Evolutionary conservation across 2,888 invertebrate species (phyloP).

Genomic region (Phania funesta): DNA sequence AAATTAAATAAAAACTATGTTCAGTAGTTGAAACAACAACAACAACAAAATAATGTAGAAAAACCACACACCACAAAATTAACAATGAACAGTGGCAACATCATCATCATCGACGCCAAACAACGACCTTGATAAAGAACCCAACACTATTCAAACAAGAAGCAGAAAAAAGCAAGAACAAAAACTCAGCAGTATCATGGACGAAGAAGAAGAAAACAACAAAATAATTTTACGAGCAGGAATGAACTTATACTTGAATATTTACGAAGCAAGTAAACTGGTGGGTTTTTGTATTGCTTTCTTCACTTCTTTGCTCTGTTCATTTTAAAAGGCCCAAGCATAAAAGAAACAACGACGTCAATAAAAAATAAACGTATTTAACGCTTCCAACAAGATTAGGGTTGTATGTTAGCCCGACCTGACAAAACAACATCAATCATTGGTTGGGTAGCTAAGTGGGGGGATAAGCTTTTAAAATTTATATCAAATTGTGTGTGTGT

Average conservation of each 20-base stretch:
- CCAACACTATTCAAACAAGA: conserved; percentile 49
- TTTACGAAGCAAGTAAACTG: conserved; percentile 23
- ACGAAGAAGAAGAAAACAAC: conserved; percentile 43
- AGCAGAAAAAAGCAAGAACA: conserved; percentile 34
- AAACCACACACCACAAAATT: conserved; percentile 16
- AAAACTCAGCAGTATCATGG: conserved; percentile 44
- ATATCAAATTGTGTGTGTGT: no score
- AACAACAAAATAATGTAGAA: conserved; percentile 5
- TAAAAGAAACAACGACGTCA: conserved; percentile 12
- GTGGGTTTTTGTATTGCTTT: conserved; percentile 25
- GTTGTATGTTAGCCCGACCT: conserved; percentile 51
- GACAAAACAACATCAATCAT: conserved; percentile 14
- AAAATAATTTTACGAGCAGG: conserved; percentile 13
- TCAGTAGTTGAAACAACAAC: no score
- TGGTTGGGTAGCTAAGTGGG: neutral
- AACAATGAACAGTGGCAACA: conserved; percentile 33
- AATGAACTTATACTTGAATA: conserved; percentile 29
- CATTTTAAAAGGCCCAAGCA: neutral
- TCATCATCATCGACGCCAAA: conserved; percentile 71
- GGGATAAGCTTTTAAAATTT: neutral
- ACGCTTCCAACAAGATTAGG: conserved; percentile 39
- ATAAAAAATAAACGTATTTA: neutral
- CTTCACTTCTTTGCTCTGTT: neutral
- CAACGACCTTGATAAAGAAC: conserved; percentile 78
- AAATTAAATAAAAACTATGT: neutral